phyloP scores from a whole-genome alignment of 2,113 vertebrate genomes.

The Ptyas mucosa region DNA sequence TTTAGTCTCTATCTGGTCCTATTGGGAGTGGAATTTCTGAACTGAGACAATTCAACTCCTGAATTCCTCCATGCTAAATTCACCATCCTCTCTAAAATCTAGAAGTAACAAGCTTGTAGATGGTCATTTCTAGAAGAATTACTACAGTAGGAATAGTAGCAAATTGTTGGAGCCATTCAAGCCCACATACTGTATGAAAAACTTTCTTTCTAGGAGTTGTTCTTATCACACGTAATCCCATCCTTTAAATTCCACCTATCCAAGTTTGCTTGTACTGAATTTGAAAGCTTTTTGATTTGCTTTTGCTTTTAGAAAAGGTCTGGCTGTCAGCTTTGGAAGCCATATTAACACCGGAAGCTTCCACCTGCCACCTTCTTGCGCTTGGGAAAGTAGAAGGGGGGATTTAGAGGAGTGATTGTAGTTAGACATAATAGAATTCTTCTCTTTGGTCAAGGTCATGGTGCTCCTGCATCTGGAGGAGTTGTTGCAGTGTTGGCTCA shows the following conservation, averaged over 20 bases:
- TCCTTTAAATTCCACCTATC: background rate
- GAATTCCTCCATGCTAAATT: background rate
- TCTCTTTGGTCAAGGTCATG: no score
- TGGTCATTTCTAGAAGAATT: accelerated
- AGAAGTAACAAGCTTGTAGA: background rate
- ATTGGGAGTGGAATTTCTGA: background rate
- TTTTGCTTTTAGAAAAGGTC: slow-evolving; percentile 25
- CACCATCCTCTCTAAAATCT: background rate
- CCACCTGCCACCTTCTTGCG: no score
- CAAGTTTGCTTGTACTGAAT: background rate
- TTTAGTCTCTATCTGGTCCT: background rate
- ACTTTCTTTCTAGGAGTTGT: no score
- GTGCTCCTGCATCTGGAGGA: no score
- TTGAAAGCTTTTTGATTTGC: background rate
- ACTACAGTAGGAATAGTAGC: background rate
- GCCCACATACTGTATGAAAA: slow-evolving; percentile 11
- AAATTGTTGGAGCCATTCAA: slow-evolving; percentile 18
- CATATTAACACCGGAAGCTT: no score
- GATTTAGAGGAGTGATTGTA: no score
- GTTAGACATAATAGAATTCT: no score
- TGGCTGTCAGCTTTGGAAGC: no score
- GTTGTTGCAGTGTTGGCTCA: no score
- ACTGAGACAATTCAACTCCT: background rate
- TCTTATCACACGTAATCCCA: background rate
- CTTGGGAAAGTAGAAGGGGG: no score